Base-by-base conservation (phyloP, 2,888 invertebrate genomes). In the Philereme transversata region DNA sequence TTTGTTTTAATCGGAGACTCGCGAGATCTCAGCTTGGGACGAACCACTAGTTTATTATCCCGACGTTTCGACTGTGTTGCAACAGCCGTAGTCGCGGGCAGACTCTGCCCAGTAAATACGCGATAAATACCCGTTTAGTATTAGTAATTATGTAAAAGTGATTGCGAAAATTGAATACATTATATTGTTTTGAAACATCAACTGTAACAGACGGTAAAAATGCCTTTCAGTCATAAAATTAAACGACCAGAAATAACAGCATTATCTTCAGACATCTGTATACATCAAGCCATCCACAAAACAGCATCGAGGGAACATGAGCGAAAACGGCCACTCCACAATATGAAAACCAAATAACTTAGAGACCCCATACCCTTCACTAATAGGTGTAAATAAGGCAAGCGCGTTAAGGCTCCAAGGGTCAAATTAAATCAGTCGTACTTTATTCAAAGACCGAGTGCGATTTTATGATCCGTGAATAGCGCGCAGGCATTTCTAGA, bases 391-490 rank as follows among this genome's bases (percentile, higher is more conserved):
- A 71, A 74, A 74, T 72, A 74, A 69, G 74, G 73, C 68, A 71
- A 71, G 65, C 67, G 61, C 67, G 72, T 72, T 72, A 65, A 73
- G 72, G 74, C 75, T 76, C 76, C 75, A 69, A 78, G 74, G 91
- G 81, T 88, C 90, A 81, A 81, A 80, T 81, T 90, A 87, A 81
- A 83, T 82, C 79, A 85, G 90, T 69, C 82, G 76, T 74, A 80
- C 70, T 80, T 80, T 81, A 83, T 82, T 83, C 84, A 83, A 81
- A 79, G 81, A 81, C 74, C 84, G 81, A 85, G 83, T 81, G 82
- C 82, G 85, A 88, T 87, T 92, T 92, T 92, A 92, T 92, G 92
- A 90, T 88, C 92, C 91, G 91, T 90, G 92, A 92, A 92, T 90
- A 91, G 89, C 90, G 87, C 88, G 73, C 84, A 86, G 85, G 90